Evolutionary conservation across 1,140 invertebrate genomes (phyloP), one percentile per base, ranked within the genome.

Genomic region (Drosophila kurseongensis): DNA sequence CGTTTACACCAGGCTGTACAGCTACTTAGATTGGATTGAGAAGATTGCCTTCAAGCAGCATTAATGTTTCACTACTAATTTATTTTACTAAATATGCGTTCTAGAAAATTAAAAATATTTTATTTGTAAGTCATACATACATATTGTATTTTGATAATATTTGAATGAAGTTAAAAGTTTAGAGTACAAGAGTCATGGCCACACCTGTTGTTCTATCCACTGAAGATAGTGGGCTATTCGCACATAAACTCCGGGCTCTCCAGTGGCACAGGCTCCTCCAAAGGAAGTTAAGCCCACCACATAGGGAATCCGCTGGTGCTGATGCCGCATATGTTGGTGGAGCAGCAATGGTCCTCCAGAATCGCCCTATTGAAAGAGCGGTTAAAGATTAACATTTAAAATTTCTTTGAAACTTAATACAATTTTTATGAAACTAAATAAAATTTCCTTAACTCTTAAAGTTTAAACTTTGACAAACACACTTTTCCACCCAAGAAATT

Each of bases 261-360:
- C 93, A 40, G 95, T 94, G 9, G 94, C 97, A 86, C 97, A 97
- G 7, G 96, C 96, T 78, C 95, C 94, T 4, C 97, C 97, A 78
- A 96, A 95, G 75, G 95, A 96, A 0, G 96, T 95, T 36, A 97
- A 94, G 4, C 96, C 96, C 7, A 94, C 95, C 45, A 96, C 90
- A 75, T 96, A 96, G 94, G 95, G 96, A 71, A 95, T 94, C 38
- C 93, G 92, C 1, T 91, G 78, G 78, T 93, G 93, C 18, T 93
- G 88, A 16, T 94, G 93, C 75, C 94, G 51, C 29, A 42, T 8
- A 0, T 71, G 94, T 79, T 93, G 94, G 90, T 95, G 96, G 74
- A 96, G 92, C 12, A 85, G 0, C 32, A 97, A 93, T 13, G 96
- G 96, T 32, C 96, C 96, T n/a, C 96, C 96, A 77, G 95, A 96